A percentile compares a stretch with the other conserved stretches of the same genome.
Conservation (phyloP, 1,140 invertebrate genomes). For the Anoplophora glabripennis region DNA sequence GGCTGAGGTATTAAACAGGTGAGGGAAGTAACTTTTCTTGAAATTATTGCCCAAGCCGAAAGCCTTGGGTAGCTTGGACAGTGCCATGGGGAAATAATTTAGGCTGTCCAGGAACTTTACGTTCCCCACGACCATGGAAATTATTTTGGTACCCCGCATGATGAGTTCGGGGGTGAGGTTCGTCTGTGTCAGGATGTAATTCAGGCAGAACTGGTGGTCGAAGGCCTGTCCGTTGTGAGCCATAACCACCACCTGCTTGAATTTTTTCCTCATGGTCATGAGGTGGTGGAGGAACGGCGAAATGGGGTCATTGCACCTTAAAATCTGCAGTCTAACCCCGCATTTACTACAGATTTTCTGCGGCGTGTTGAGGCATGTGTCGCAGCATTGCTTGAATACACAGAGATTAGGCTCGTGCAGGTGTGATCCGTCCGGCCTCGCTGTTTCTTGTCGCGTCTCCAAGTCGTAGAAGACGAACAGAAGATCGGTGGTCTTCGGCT, state of each 20-base stretch:
- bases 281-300: not conserved
- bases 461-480: conserved; percentile 26
- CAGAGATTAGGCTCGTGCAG: conserved; percentile 20
- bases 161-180: conserved; percentile 7
- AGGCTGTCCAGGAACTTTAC: conserved; percentile 13
- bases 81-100: conserved; percentile 16
- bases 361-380: conserved; percentile 2
- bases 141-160: conserved; percentile 14
- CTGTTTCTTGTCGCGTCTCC: conserved; percentile 21
- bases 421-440: not conserved
- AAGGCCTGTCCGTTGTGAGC: conserved; percentile 11
- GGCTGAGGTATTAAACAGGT: conserved; percentile 3
- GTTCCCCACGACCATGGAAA: conserved; percentile 9
- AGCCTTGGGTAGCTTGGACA: conserved; percentile 4
- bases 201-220: conserved; percentile 10
- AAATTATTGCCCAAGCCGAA: not conserved
- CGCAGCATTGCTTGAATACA: conserved; percentile 10
- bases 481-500: conserved; percentile 10
- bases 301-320: too few species aligned
- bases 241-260: conserved; percentile 9
- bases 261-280: conserved; percentile 1
- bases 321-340: too few species aligned
- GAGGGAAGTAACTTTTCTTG: conserved; percentile 12
- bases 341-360: conserved; percentile 9
- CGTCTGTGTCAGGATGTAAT: not conserved